phyloP scores from a whole-genome alignment of 1,140 invertebrate genomes.

The Tetranychus cinnabarinus region DNA sequence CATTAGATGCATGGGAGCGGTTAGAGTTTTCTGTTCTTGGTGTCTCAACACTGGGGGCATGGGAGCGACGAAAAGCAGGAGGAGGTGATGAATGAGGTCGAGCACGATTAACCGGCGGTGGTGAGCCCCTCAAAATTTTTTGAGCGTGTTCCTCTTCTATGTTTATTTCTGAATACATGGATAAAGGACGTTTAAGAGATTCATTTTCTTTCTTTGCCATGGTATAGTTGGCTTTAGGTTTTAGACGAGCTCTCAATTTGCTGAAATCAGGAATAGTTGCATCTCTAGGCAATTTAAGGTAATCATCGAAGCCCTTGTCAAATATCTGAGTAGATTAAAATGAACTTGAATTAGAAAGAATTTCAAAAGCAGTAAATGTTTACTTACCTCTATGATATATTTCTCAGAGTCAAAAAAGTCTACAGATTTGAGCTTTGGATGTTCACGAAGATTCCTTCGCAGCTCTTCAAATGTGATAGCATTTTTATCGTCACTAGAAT shows the following conservation, averaged over 20 bases:
- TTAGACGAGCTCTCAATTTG: background rate
- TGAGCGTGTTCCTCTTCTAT: background rate
- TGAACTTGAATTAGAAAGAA: background rate
- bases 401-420: background rate
- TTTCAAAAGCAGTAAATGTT: background rate
- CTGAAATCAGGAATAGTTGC: background rate
- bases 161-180: background rate
- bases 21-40: too few relatives aligned
- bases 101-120: background rate
- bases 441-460: background rate
- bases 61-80: too few relatives aligned
- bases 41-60: too few relatives aligned
- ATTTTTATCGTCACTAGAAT: background rate
- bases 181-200: background rate
- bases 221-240: background rate
- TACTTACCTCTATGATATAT: background rate
- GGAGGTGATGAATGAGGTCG: background rate
- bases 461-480: background rate
- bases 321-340: background rate
- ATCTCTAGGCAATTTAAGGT: background rate
- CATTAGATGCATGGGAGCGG: too few relatives aligned
- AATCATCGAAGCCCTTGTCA: background rate
- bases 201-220: background rate
- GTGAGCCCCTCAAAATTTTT: background rate
- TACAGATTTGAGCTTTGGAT: background rate